Conservation (phyloP, 2,888 invertebrate genomes). For the Cynaeus angustus region DNA sequence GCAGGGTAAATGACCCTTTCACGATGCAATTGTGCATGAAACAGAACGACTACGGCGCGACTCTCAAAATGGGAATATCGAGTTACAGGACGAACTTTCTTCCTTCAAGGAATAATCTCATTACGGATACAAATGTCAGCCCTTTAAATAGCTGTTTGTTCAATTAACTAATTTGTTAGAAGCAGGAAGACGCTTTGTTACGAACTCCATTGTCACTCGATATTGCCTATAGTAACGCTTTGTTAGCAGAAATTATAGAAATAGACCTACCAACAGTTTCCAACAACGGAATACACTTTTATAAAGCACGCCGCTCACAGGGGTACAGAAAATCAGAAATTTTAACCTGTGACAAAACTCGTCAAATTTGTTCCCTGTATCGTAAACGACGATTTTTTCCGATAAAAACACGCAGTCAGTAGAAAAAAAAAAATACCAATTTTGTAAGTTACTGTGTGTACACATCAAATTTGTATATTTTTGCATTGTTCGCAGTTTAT, state of each 20-base stretch:
- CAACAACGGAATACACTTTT: not conserved
- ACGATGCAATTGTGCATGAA: slow-evolving; percentile 40
- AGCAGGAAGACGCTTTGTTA: slow-evolving; percentile 28
- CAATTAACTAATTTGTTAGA: slow-evolving; percentile 33
- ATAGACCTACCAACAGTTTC: not conserved
- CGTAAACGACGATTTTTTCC: no score
- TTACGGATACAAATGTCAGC: slow-evolving; percentile 28
- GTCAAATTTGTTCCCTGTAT: no score
- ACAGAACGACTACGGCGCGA: not conserved
- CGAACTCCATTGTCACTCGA: slow-evolving; percentile 21
- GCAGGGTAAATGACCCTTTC: slow-evolving; percentile 33
- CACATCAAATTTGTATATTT: no score
- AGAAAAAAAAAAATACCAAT: no score
- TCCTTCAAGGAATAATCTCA: slow-evolving; percentile 13
- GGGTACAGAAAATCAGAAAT: no score
- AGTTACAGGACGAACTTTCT: slow-evolving; percentile 8
- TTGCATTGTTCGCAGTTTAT: no score
- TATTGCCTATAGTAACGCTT: not conserved
- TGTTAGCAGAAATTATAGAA: slow-evolving; percentile 2
- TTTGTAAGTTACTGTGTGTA: no score
- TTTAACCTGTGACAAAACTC: no score
- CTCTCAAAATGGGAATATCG: slow-evolving; percentile 17
- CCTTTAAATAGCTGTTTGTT: slow-evolving; percentile 28
- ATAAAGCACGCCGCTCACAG: not conserved
- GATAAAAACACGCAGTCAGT: no score